Base-by-base conservation (phyloP, 2,797 vertebrate genomes). In the Phalloptychus januarius region DNA sequence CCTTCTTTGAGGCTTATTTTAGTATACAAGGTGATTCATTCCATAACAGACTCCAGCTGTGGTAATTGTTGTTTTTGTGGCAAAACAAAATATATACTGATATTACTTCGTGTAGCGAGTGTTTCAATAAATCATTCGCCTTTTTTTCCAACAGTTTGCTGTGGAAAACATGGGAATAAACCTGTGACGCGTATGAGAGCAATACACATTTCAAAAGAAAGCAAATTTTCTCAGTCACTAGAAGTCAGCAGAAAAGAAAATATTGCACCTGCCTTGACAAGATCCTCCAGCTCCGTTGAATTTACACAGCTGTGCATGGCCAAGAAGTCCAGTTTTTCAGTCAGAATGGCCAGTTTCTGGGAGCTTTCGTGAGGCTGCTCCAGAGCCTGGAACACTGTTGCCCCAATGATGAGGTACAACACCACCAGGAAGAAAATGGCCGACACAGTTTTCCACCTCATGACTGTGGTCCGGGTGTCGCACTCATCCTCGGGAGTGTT, bases 361-460 rank as follows among this genome's bases (percentile, higher is more conserved):
- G 91, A 94, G 36, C 93, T 97, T 94, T 99, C 98, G n/a, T 98
- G 93, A 10, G 98, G 97, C 91, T 99, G 97, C 86, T 99, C 98
- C 95, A 99, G 91, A 0, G 96, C 97, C 91, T 96, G 97, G 95
- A 99, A 99, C 80, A 99, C 98, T 0, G 97, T 98, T 38, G 98
- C 98, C 82, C 98, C 98, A 0, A 98, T 95, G 85, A 99, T 97
- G 85, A 99, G 95, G 88, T 99, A 99, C 23, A 98, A 92, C 58
- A 99, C 98, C 82, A 99, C 98, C 94, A 99, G 92, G 90, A 98
- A 96, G 93, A 99, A 99, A 92, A 99, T 97, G 84, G 97, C 98
- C 28, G 97, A 97, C 76, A 99, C 98, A 0, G 98, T 99, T 95
- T 99, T 99, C 98, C 98, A 99, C 96, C 98, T 97, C 98, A 99